Evolutionary conservation across 2,888 invertebrate species (phyloP), one percentile per base, ranked within the genome.

Genomic region (Apodemia mormo): DNA sequence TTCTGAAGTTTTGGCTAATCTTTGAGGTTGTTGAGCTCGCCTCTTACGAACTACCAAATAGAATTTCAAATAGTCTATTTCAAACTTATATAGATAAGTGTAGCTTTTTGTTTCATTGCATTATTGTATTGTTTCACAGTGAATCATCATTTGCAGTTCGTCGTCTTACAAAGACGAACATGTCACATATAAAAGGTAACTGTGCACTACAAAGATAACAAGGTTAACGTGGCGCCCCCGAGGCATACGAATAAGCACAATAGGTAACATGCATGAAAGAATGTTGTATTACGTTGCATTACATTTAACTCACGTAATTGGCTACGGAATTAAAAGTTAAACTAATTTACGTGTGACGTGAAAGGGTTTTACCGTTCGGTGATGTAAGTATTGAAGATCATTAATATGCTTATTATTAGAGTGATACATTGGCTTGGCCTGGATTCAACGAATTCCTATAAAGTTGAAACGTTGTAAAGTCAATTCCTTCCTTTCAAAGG

Each of bases 191-290:
- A 49, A 49, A 12, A 49, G 4, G 14, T 49, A 66, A 66, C 78
- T 78, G 78, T 80, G 78, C 81, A 49, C 78, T 78, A 81, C 81
- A 81, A 77, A 87, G 88, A 88, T 89, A 89, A 87, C 81, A 85
- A 84, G 87, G 87, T 87, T 87, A 89, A 84, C 86, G 82, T 87
- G 82, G 82, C 84, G 79, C 76, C 81, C 80, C 78, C 78, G 75
- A 76, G 77, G 83, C 84, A 85, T 85, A 85, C 82, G 74, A 84
- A 75, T 70, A 70, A 29, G 68, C 22, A 68, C 65, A 68, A 68
- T 68, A 37, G 65, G 22, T 43, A 66, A 40, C 43, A 66, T 33
- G 65, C 52, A 68, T 65, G 66, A 58, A 66, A 74, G 70, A 85
- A 84, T 83, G 77, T 77, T 45, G 12, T 49, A 14, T 49, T 58